Evolutionary conservation across 2,888 invertebrate species (phyloP).

Genomic region (Lasioglossum figueresi): DNA sequence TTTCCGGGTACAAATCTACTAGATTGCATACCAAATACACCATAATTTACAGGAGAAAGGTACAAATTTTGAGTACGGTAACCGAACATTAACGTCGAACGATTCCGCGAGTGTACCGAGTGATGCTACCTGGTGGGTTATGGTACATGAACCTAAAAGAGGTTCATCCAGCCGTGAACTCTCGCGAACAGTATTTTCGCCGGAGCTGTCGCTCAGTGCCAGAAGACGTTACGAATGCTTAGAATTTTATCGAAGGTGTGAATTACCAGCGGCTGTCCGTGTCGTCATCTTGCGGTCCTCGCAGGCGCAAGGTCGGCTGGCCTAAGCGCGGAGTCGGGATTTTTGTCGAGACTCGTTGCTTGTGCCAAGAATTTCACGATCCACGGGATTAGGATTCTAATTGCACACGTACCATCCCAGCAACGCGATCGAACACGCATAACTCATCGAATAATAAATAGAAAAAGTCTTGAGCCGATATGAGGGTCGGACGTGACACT

Average conservation of each 20-base stretch:
- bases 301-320: slow-evolving; percentile 61
- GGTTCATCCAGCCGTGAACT: not conserved
- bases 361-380: slow-evolving; percentile 66
- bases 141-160: too few species aligned
- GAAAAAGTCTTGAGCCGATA: not conserved
- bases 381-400: slow-evolving; percentile 41
- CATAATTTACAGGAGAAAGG: too few species aligned
- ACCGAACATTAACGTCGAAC: too few species aligned
- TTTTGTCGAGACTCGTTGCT: slow-evolving; percentile 55
- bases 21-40: too few species aligned
- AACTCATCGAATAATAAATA: not conserved
- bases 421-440: not conserved
- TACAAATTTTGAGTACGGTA: too few species aligned
- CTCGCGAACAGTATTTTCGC: not conserved
- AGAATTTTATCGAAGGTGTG: slow-evolving; percentile 64
- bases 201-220: not conserved
- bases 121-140: too few species aligned
- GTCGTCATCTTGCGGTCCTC: slow-evolving; percentile 57
- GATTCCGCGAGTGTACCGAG: too few species aligned
- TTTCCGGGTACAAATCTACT: too few species aligned
- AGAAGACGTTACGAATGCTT: slow-evolving; percentile 42
- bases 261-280: slow-evolving; percentile 51
- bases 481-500: too few species aligned
- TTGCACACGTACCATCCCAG: slow-evolving; percentile 17
- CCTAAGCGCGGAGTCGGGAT: slow-evolving; percentile 55